Conservation (phyloP, 2,888 invertebrate species). For the Arge pagana region DNA sequence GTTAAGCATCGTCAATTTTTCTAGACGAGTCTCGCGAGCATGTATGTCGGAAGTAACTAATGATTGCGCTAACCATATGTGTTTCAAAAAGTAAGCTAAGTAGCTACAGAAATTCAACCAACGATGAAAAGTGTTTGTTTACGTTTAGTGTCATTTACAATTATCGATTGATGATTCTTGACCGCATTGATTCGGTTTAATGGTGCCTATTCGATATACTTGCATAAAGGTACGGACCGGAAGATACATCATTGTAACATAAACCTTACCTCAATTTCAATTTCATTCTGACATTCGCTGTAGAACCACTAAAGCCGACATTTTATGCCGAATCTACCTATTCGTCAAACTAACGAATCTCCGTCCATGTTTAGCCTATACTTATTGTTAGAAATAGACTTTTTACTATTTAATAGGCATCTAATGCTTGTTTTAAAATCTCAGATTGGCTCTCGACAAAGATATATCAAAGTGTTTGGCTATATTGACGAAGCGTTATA, state of each 20-base stretch:
- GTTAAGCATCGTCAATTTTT: no score
- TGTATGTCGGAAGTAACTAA: not conserved
- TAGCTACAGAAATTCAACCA: no score
- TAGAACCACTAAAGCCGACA: not conserved
- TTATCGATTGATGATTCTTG: no score
- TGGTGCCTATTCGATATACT: no score
- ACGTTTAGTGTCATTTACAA: no score
- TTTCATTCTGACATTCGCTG: not conserved
- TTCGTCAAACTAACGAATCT: constrained; percentile 1
- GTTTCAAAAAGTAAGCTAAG: constrained; percentile 18
- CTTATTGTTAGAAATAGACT: constrained; percentile 4
- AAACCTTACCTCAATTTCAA: no score
- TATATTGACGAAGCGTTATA: not conserved
- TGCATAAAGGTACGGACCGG: no score
- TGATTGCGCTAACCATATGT: not conserved
- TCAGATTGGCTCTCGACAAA: not conserved
- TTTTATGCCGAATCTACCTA: not conserved
- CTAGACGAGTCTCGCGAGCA: no score
- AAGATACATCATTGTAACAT: no score
- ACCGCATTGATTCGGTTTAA: no score
- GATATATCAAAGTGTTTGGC: not conserved
- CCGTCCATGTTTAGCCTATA: constrained; percentile 3
- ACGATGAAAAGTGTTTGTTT: no score
- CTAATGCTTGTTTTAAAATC: constrained; percentile 1
- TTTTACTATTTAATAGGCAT: constrained; percentile 4